Percentiles rank a stretch among this genome's conserved stretches.
Evolutionary conservation across 2,888 invertebrate species (phyloP).

Genomic region (Hypomecis atomaria): DNA sequence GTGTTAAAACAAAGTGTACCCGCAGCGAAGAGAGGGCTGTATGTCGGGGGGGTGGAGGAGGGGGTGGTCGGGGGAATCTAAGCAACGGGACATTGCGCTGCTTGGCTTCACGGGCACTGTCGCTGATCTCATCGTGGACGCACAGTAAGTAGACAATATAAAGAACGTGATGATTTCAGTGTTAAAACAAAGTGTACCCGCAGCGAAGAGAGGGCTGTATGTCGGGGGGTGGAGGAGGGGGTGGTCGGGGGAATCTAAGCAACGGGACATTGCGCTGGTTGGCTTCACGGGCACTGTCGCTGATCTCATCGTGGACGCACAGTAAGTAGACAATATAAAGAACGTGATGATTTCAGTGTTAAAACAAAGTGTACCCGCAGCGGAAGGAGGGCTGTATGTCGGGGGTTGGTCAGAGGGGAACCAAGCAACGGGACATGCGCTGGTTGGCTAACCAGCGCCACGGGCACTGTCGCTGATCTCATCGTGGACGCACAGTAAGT

Average conservation of each 20-base stretch:
- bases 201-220: conserved; percentile 87
- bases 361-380: too few relatives aligned
- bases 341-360: too few relatives aligned
- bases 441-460: conserved; percentile 84
- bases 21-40: conserved; percentile 86
- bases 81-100: conserved; percentile 69
- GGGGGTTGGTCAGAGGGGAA: conserved; percentile 89
- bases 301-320: conserved; percentile 92
- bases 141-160: conserved; percentile 83
- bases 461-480: conserved; percentile 93
- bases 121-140: conserved; percentile 92
- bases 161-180: too few relatives aligned
- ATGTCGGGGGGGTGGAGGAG: conserved; percentile 89
- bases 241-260: conserved; percentile 86
- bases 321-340: conserved; percentile 79
- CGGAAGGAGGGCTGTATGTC: conserved; percentile 89
- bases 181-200: too few relatives aligned
- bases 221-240: conserved; percentile 88
- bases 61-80: conserved; percentile 85
- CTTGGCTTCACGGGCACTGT: conserved; percentile 90
- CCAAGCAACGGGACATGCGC: conserved; percentile 76
- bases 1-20: too few relatives aligned
- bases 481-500: conserved; percentile 92
- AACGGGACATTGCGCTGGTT: conserved; percentile 62
- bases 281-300: conserved; percentile 92